A percentile compares a stretch with the other conserved stretches of the same genome.
phyloP scores from a whole-genome alignment of 2,888 invertebrate genomes.

The Cylloceria caligata region DNA sequence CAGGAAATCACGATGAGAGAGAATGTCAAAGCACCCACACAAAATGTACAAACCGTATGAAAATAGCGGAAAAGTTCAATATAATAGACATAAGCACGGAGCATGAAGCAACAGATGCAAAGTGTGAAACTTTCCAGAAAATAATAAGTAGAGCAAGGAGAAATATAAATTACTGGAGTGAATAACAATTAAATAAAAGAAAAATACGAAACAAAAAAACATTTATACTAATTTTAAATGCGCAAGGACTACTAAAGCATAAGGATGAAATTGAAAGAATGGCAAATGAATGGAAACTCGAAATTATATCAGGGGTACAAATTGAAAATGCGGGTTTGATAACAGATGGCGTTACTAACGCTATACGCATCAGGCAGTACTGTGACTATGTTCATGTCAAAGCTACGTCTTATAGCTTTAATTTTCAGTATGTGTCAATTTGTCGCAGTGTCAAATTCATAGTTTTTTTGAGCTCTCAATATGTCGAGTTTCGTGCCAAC shows the following conservation, averaged over 20 bases:
- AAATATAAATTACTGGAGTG: conserved; percentile 14
- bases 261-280: conserved; percentile 48
- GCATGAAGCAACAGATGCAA: conserved; percentile 28
- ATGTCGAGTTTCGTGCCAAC: no score
- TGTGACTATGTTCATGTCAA: no score
- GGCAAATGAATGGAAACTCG: not conserved
- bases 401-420: no score
- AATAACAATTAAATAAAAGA: conserved; percentile 35
- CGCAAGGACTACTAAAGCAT: conserved; percentile 40
- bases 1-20: conserved; percentile 18
- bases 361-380: no score
- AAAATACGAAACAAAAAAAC: not conserved
- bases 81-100: conserved; percentile 8
- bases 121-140: conserved; percentile 15
- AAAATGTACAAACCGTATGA: conserved; percentile 45
- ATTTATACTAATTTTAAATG: conserved; percentile 32
- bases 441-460: no score
- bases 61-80: conserved; percentile 9
- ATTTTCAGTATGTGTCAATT: no score
- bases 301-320: no score
- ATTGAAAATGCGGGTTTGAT: no score
- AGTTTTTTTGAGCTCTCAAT: no score
- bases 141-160: not conserved
- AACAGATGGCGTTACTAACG: no score
- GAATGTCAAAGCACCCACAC: conserved; percentile 23